Evolutionary conservation across 1,140 invertebrate genomes (phyloP), one percentile per base, ranked within the genome.

Genomic region (Probaryconus sp.): DNA sequence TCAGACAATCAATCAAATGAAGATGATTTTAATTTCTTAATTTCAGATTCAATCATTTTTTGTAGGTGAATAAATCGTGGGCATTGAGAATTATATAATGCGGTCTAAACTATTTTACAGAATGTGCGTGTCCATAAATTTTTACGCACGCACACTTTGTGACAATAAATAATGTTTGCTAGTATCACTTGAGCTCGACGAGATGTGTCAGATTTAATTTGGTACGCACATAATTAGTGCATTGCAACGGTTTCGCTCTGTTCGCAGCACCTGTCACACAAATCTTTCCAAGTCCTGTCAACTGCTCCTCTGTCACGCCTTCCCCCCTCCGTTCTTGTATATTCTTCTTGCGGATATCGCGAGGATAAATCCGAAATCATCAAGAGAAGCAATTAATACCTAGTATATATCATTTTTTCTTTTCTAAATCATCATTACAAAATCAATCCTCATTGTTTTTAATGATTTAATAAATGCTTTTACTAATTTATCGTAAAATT

Each of bases 121-220:
- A 20, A 48, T 48, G 7, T 7, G 18, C 14, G 14, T 10, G 9
- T 42, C 16, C 17, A 13, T 38, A 21, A n/a, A 38, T 16, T 55
- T 45, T 20, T 48, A 31, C 31, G 13, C 31, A 4, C 9, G 13
- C 31, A 35, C 3, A 37, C 7, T 55, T 51, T 24, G 28, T 13
- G 42, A 18, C 56, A 60, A 80, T 81, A 84, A 85, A 84, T 84
- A 73, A 83, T 31, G 68, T 51, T 58, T 13, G 58, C 33, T 61
- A 43, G 64, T 69, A 63, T 69, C 53, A 73, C 51, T 68, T 67
- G 65, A 48, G 60, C 38, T 47, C 76, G 77, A 69, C 71, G 58
- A 79, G 82, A 85, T 84, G 77, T 83, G 83, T 85, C 84, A 78
- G 81, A 85, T 87, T 87, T 87, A 87, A 87, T 86, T 87, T 76